Percentiles rank a stretch among this genome's conserved stretches.
Evolutionary conservation across 2,888 invertebrate species (phyloP).

Genomic region (Glaucopsyche alexis): DNA sequence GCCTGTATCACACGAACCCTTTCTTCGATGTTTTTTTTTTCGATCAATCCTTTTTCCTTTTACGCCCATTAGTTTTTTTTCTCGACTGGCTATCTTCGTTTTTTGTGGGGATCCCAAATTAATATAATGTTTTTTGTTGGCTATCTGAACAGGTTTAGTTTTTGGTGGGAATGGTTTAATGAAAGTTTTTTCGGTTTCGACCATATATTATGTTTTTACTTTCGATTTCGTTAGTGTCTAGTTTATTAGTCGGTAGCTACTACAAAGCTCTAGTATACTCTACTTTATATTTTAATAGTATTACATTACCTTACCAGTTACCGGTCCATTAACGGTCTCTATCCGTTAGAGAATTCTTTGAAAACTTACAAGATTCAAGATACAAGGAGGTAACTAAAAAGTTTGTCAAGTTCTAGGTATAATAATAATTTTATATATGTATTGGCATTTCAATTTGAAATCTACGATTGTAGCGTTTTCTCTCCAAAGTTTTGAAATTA

Average conservation of each 20-base stretch:
- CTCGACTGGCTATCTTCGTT: conserved; percentile 67
- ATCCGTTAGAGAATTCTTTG: no score
- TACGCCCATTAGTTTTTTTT: conserved; percentile 78
- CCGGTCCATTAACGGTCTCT: no score
- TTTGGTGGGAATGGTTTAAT: conserved; percentile 70
- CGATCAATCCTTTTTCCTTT: conserved; percentile 68
- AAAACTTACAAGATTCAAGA: no score
- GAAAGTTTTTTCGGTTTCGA: conserved; percentile 68
- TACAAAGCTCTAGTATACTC: neutral
- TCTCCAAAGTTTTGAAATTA: no score
- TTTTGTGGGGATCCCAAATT: conserved; percentile 78
- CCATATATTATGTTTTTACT: conserved; percentile 55
- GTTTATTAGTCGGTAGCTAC: neutral
- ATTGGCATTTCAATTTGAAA: no score
- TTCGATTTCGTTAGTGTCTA: conserved; percentile 61
- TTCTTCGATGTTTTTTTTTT: conserved; percentile 56
- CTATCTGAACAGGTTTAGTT: conserved; percentile 64
- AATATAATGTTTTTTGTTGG: conserved; percentile 72
- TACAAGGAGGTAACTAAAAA: no score
- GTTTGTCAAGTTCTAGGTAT: no score
- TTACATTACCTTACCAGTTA: no score
- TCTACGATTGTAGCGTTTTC: no score
- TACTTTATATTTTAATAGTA: no score
- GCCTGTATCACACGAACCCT: conserved; percentile 67
- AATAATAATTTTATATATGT: no score